Base-by-base conservation (phyloP, 2,888 invertebrate genomes). In the Melinaea marsaeus region DNA sequence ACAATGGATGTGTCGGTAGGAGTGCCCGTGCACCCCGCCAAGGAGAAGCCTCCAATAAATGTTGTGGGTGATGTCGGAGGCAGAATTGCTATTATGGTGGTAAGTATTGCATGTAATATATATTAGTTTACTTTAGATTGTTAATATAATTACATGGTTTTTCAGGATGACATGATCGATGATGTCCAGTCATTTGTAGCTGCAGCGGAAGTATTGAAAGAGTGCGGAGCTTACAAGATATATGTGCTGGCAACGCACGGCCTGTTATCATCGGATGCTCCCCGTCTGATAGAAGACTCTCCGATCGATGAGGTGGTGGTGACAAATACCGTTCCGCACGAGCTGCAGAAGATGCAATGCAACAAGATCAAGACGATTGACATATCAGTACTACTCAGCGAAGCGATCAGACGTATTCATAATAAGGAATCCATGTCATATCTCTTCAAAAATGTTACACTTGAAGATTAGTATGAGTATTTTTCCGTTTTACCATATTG, bases 401-500 rank as follows among this genome's bases (percentile, higher is more conserved):
- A 99, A 88, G 99, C 99, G 9, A 99, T 99, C 75, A 93, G 99
- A 34, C 95, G 99, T 76, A 99, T 99, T 74, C 99, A 99, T 87
- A 98, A 99, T 90, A 98, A 99, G 82, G 99, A 99, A 86, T 99
- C 99, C 37, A 99, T 99, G 99, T 98, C 98, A 13, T 98, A 99
- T 90, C 93, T 99, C 60, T 99, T 99, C 91, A 96, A 98, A 81
- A 98, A 99, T 86, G 98, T 99, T 69, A 98, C 99, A 35, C 92
- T 98, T 60, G 99, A 99, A 90, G 99, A 99, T 92, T 99, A 94
- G 72, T 37, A n/a, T 35, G 6, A 45, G 55, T 35, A 51, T 47
- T 45, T 57, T 35, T 51, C 57, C 57, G 22, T n/a, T 65, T 42
- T 65, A 61, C 42, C 58, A 63, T 60, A 37, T 7, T 42, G 47